A percentile compares a stretch with the other conserved stretches of the same genome.
Evolutionary conservation across 2,797 vertebrate species (phyloP).

Genomic region (Enteromius radiatus): DNA sequence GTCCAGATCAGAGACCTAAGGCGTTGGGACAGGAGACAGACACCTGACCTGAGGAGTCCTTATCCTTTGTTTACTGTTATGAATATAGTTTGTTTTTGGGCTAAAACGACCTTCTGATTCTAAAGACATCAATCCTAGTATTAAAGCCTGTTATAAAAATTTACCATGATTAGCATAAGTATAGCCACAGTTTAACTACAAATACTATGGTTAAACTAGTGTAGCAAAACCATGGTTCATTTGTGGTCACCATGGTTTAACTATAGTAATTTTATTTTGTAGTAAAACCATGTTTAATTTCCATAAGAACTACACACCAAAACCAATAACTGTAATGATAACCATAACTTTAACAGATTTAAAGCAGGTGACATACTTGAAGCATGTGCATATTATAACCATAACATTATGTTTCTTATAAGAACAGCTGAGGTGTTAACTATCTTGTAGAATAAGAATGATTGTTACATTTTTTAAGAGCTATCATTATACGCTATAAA

Average conservation of each 20-base stretch:
- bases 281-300: neutral
- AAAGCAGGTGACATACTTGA: neutral
- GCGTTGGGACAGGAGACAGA: slow-evolving; percentile 64
- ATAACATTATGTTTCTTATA: neutral
- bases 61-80: slow-evolving; percentile 27
- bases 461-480: neutral
- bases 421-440: neutral
- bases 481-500: neutral
- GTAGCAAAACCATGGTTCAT: neutral
- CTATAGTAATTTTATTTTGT: neutral
- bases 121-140: neutral
- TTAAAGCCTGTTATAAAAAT: neutral
- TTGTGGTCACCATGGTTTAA: neutral
- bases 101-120: neutral
- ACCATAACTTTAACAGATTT: neutral
- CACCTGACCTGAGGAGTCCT: slow-evolving; percentile 59
- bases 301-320: neutral
- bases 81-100: slow-evolving; percentile 11
- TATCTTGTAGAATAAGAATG: neutral
- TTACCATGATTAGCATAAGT: neutral
- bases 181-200: neutral
- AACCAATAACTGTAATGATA: neutral
- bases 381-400: neutral
- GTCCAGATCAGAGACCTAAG: slow-evolving; percentile 65
- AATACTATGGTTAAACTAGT: neutral